Evolutionary conservation across 2,888 invertebrate species (phyloP), one percentile per base, ranked within the genome.

Genomic region (Andricus quercusramuli): DNA sequence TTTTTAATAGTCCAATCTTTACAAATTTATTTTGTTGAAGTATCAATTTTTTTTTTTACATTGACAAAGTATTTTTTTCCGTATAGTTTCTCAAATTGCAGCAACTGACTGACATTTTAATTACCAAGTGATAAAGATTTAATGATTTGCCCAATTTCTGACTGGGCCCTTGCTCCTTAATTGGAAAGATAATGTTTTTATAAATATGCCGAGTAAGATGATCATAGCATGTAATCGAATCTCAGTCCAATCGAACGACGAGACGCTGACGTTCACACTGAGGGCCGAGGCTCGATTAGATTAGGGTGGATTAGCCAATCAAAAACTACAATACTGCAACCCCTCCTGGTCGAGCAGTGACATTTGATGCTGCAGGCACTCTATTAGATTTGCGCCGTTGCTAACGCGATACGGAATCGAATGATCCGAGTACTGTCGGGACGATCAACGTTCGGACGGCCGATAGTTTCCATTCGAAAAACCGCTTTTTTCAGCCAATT

Each of bases 241-340:
- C 84, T 84, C 85, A 78, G 85, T 82, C 65, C 78, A 82, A 81
- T 80, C 81, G 80, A 81, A 82, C 83, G 83, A 83, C 82, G 80
- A 78, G 78, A 82, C 80, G 83, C 80, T 81, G 80, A 83, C 81
- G 83, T 81, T 81, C 78, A 83, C 78, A 79, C 79, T 68, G 81
- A 83, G 84, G 80, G 82, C 84, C 83, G 83, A 85, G 86, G 86
- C 84, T 86, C 89, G 92, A 92, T 92, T 92, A 91, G 92, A 92
- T 92, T 92, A 92, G 91, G 90, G 88, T 87, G 90, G 92, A 92
- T 92, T 92, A 92, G 91, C 91, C 92, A 92, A 92, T 92, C 92
- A 91, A 92, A 92, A 92, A 91, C 91, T 92, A 91, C 91, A 92
- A 91, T 91, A 88, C 89, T 90, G 86, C 86, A 86, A 85, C 86